Evolutionary conservation across 2,888 invertebrate genomes (phyloP).

Genomic region (Eucera pruinosa): DNA sequence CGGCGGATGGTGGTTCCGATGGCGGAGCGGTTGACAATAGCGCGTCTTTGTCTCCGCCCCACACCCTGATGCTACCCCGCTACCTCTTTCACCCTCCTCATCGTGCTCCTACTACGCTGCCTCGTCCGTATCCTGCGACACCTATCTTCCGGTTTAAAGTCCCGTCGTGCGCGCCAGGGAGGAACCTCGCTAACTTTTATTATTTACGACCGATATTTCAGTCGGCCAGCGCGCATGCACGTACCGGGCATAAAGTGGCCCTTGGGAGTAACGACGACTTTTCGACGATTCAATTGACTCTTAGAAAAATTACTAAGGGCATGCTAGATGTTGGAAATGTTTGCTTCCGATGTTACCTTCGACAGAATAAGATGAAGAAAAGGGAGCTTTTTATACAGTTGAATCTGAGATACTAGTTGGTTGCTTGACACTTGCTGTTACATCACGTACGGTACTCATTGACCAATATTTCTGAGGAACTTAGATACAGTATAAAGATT

Average conservation of each 20-base stretch:
- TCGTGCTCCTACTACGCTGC: constrained; percentile 68
- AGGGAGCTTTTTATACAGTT: no score
- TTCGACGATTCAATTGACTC: constrained; percentile 59
- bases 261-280: constrained; percentile 36
- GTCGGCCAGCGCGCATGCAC: constrained; percentile 69
- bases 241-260: constrained; percentile 59
- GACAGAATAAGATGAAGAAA: no score
- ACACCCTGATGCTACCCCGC: constrained; percentile 70
- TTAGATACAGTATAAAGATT: no score
- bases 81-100: constrained; percentile 70
- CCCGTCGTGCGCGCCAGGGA: constrained; percentile 82
- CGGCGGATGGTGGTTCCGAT: constrained; percentile 84
- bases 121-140: constrained; percentile 82
- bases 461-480: no score
- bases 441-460: no score
- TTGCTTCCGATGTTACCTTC: no score
- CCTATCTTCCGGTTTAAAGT: constrained; percentile 85
- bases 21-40: constrained; percentile 84
- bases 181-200: constrained; percentile 84
- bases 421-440: no score
- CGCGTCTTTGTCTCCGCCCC: constrained; percentile 83
- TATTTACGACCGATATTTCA: constrained; percentile 85
- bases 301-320: not conserved
- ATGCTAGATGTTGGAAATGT: no score
- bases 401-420: no score